A percentile compares a stretch with the other conserved stretches of the same genome.
Conservation (phyloP, 35 echinoderm and acorn worm genomes). For the Apostichopus californicus region DNA sequence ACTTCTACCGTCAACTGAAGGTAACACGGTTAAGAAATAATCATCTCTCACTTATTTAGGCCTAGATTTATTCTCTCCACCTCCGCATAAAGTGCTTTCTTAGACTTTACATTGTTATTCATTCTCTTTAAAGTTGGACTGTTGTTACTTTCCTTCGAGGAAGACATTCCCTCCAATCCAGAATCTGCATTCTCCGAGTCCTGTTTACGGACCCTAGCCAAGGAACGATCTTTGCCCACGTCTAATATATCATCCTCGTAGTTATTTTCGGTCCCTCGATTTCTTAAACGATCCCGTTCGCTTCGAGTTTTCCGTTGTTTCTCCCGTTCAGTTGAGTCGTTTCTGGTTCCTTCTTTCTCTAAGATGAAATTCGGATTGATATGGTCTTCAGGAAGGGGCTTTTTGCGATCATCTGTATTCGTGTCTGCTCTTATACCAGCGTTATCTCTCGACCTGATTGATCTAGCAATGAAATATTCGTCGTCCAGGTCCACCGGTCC, state of each 20-base stretch:
- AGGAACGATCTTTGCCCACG: not conserved
- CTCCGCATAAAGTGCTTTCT: conserved; percentile 29
- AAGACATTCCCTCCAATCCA: conserved; percentile 27
- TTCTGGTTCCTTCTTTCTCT: not conserved
- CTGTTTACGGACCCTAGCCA: not conserved
- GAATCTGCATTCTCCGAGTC: conserved; percentile 15
- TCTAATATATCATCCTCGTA: conserved; percentile 5
- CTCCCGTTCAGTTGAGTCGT: not conserved
- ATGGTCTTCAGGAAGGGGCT: conserved; percentile 21
- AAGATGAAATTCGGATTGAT: conserved; percentile 41
- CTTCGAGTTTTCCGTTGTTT: conserved; percentile 54
- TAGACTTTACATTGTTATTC: conserved; percentile 14
- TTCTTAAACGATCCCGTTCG: conserved; percentile 38
- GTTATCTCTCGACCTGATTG: conserved; percentile 35
- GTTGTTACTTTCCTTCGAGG: conserved; percentile 14
- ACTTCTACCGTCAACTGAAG: too few species aligned
- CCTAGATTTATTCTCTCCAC: conserved; percentile 25
- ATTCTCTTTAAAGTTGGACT: conserved; percentile 28
- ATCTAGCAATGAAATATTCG: conserved; percentile 46
- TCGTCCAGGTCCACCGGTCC: not conserved
- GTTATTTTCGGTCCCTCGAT: conserved; percentile 2
- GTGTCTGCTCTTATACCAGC: not conserved
- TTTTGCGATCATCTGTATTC: conserved; percentile 21
- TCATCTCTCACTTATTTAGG: not conserved
- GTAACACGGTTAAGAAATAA: not conserved